Conservation (phyloP, 1,140 invertebrate species). For the Bombus polaris region DNA sequence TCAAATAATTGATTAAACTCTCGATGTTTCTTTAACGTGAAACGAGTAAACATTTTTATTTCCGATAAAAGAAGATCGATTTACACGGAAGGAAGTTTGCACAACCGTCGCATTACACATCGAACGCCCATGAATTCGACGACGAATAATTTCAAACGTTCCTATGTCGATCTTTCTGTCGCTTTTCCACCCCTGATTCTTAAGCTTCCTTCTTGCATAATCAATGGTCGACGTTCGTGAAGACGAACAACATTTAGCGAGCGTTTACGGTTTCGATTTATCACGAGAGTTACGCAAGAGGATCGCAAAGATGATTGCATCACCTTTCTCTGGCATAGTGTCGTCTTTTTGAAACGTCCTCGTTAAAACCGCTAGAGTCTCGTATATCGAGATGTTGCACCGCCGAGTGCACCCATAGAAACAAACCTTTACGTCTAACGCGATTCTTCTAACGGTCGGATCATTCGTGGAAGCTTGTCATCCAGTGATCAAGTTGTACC, state of each 20-base stretch:
- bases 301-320: not conserved
- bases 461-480: slow-evolving; percentile 20
- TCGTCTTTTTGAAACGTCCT: not conserved
- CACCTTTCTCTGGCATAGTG: not conserved
- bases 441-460: slow-evolving; percentile 28
- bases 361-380: not conserved
- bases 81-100: too few species aligned
- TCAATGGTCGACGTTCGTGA: not conserved
- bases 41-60: too few species aligned
- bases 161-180: not conserved
- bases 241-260: not conserved
- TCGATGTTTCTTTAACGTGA: too few species aligned
- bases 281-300: slow-evolving; percentile 6
- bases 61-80: too few species aligned
- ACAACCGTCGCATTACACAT: too few species aligned
- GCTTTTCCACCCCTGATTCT: not conserved
- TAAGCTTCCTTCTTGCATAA: not conserved
- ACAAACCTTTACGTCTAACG: slow-evolving; percentile 12
- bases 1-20: too few species aligned
- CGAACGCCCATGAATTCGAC: too few species aligned
- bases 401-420: slow-evolving; percentile 7
- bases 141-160: not conserved
- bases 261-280: not conserved
- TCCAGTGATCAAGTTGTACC: slow-evolving; percentile 35
- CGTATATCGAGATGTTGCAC: too few species aligned